Evolutionary conservation across 2,113 vertebrate genomes (phyloP).

Genomic region (Girardinichthys multiradiatus): DNA sequence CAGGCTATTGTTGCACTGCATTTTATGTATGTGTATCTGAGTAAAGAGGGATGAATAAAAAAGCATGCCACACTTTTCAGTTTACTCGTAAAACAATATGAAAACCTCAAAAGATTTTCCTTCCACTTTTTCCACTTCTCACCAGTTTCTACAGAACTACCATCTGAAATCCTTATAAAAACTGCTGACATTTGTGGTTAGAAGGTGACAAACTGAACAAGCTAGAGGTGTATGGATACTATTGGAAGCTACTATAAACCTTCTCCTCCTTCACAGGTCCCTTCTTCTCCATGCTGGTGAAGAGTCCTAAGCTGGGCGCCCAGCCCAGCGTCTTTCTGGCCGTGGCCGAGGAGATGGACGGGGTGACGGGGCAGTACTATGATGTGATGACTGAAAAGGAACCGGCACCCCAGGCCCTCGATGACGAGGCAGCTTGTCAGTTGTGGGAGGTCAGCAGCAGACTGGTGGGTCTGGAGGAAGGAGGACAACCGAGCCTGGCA

Average conservation of each 20-base stretch:
- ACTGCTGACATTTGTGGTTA: neutral
- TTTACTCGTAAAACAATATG: too few species aligned
- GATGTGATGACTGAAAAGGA: slow-evolving; percentile 84
- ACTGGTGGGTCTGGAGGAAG: slow-evolving; percentile 81
- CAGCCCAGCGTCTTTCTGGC: slow-evolving; percentile 85
- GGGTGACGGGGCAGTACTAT: slow-evolving; percentile 84
- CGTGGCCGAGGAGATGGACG: slow-evolving; percentile 81
- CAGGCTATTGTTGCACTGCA: too few species aligned
- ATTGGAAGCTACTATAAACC: neutral
- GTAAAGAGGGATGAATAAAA: too few species aligned
- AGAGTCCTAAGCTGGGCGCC: slow-evolving; percentile 83
- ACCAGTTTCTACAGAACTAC: neutral
- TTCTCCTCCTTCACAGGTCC: slow-evolving; percentile 74
- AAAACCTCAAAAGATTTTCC: too few species aligned
- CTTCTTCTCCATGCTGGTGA: slow-evolving; percentile 85
- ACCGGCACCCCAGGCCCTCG: slow-evolving; percentile 82
- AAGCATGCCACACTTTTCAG: too few species aligned
- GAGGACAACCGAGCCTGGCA: slow-evolving; percentile 12
- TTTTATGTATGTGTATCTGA: too few species aligned
- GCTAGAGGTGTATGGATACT: neutral
- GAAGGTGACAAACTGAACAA: too few species aligned
- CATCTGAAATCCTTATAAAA: neutral
- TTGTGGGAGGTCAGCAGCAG: slow-evolving; percentile 85
- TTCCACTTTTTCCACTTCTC: too few species aligned
- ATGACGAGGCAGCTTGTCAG: slow-evolving; percentile 76